Evolutionary conservation across 1,140 invertebrate genomes (phyloP), one percentile per base, ranked within the genome.

Genomic region (Platorchestia sp.): DNA sequence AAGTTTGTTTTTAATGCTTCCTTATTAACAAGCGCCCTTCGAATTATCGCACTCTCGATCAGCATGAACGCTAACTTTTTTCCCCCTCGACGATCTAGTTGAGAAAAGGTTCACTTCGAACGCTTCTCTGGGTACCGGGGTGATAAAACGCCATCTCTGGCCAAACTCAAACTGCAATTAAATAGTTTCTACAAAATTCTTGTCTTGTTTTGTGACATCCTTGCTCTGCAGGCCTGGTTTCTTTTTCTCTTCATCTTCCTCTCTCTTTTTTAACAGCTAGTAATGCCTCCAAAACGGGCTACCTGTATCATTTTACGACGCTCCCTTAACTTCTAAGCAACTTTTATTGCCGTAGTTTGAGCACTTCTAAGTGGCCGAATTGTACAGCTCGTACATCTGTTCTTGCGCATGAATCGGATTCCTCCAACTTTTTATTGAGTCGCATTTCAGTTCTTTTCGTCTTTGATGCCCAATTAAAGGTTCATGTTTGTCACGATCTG

Each of bases 121-220:
- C 91, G 43, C 91, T 45, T 45, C 91, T 93, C 10, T 47, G 47
- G 91, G 47, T 93, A 47, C 43, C 6, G 45, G 43, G 44, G 91
- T 93, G 45, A 93, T 93, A 93, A 93, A 93, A 44, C 44, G 43
- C 7, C 91, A 47, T 45, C 45, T 45, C 16, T 27, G 36, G 44
- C 91, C 91, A 27, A 44, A 47, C 45, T 93, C 40, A 93, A 93
- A 93, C 45, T 45, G 45, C 22, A 93, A 93, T 93, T 93, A 93
- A 93, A 93, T 93, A 6, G 91, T 93, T 93, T 93, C 91, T 93
- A 93, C 91, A 93, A 93, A 10, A 93, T 93, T 45, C 43, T 45
- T 19, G 45, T 44, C 40, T 47, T 47, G 91, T 93, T 93, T 93
- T 93, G 44, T 47, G 16, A 93, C 91, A 93, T 45, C 22, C 91